phyloP scores from a whole-genome alignment of 2,113 vertebrate genomes.

The Rallus limicola region DNA sequence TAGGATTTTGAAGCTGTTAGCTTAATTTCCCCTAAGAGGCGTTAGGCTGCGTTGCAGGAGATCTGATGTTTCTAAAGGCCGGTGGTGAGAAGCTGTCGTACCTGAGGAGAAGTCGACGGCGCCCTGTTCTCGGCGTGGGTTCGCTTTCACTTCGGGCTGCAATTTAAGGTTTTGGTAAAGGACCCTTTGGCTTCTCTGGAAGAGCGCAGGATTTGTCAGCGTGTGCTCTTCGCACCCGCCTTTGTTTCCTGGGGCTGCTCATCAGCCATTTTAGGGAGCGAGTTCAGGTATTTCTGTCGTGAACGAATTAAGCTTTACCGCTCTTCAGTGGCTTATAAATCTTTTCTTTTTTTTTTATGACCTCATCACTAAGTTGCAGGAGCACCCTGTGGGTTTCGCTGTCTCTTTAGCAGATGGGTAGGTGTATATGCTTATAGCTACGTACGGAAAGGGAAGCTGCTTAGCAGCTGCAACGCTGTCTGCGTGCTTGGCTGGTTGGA shows the following conservation, averaged over 20 bases:
- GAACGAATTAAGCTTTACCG: background rate
- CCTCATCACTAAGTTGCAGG: background rate
- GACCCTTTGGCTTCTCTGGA: background rate
- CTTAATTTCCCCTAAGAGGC: fast-evolving
- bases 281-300: background rate
- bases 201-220: background rate
- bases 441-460: background rate
- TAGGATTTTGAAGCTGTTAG: background rate
- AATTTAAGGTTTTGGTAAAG: background rate
- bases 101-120: background rate
- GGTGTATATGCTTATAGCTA: background rate
- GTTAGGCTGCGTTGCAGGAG: fast-evolving
- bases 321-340: background rate
- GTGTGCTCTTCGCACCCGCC: background rate
- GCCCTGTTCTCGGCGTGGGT: background rate
- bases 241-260: background rate
- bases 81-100: background rate
- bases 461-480: background rate
- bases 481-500: background rate
- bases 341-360: background rate
- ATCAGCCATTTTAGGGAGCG: background rate
- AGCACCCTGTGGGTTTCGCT: background rate
- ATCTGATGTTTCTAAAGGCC: background rate
- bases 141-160: fast-evolving
- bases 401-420: background rate